Evolutionary conservation across 2,888 invertebrate species (phyloP).

Genomic region (Phania funesta): DNA sequence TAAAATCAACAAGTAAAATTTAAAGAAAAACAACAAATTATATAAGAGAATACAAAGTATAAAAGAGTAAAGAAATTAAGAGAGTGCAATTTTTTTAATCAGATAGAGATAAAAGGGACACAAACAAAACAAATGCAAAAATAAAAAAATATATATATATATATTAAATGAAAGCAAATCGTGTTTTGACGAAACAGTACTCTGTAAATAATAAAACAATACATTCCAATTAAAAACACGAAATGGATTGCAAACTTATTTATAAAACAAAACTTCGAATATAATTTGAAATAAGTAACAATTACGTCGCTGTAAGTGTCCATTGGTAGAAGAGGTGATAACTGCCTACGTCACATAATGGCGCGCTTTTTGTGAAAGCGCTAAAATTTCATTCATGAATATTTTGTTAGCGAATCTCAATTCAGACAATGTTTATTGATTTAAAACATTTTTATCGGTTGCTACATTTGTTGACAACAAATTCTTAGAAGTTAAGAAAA

Average conservation of each 20-base stretch:
- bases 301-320: not conserved
- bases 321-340: slow-evolving; percentile 63
- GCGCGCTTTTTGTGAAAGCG: slow-evolving; percentile 75
- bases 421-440: not conserved
- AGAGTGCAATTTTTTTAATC: slow-evolving; percentile 3
- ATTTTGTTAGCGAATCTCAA: not conserved
- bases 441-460: not conserved
- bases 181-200: slow-evolving; percentile 79
- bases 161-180: slow-evolving; percentile 54
- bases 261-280: not conserved
- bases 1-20: slow-evolving; percentile 54
- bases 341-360: slow-evolving; percentile 76
- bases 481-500: slow-evolving; percentile 40
- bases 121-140: slow-evolving; percentile 74
- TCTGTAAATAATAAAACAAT: slow-evolving; percentile 52
- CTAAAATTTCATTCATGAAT: not conserved
- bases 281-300: not conserved
- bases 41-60: not conserved
- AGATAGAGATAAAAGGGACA: slow-evolving; percentile 61
- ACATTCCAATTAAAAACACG: not conserved
- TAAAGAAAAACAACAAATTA: slow-evolving; percentile 11
- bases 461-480: not conserved
- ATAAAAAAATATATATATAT: slow-evolving; percentile 52
- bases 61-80: slow-evolving; percentile 29
- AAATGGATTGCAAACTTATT: not conserved